Evolutionary conservation across 2,797 vertebrate species (phyloP).

Genomic region (Acestrorhynchus altus): DNA sequence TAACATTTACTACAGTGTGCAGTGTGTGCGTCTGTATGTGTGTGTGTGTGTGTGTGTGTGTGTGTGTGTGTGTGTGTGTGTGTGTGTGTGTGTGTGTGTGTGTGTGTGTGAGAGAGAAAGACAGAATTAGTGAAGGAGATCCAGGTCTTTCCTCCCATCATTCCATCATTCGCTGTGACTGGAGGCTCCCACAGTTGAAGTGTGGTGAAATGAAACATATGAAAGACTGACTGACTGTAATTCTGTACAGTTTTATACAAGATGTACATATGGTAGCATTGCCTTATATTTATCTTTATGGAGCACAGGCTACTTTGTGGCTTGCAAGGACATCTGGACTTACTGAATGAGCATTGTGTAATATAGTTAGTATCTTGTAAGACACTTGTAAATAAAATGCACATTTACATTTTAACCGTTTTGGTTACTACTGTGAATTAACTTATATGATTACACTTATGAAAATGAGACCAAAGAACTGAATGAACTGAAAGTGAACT

Average conservation of each 20-base stretch:
- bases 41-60: too few relatives aligned
- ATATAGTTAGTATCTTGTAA: constrained; percentile 64
- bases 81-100: too few relatives aligned
- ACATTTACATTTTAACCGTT: constrained; percentile 58
- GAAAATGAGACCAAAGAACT: background rate
- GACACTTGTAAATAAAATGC: constrained; percentile 75
- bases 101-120: constrained; percentile 2
- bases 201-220: background rate
- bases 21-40: too few relatives aligned
- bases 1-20: constrained; percentile 66
- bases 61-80: too few relatives aligned
- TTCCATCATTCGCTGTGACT: constrained; percentile 29
- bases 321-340: background rate
- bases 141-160: constrained; percentile 54
- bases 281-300: constrained; percentile 72
- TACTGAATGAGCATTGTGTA: constrained; percentile 59
- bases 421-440: background rate
- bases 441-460: background rate
- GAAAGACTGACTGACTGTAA: background rate
- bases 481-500: too few relatives aligned
- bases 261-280: constrained; percentile 73
- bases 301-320: constrained; percentile 56
- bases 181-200: background rate
- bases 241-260: constrained; percentile 80
- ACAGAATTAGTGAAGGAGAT: constrained; percentile 24